Percentiles rank a stretch among this genome's conserved stretches.
Evolutionary conservation across 2,113 vertebrate genomes (phyloP).

Genomic region (Lethenteron camtschaticum): DNA sequence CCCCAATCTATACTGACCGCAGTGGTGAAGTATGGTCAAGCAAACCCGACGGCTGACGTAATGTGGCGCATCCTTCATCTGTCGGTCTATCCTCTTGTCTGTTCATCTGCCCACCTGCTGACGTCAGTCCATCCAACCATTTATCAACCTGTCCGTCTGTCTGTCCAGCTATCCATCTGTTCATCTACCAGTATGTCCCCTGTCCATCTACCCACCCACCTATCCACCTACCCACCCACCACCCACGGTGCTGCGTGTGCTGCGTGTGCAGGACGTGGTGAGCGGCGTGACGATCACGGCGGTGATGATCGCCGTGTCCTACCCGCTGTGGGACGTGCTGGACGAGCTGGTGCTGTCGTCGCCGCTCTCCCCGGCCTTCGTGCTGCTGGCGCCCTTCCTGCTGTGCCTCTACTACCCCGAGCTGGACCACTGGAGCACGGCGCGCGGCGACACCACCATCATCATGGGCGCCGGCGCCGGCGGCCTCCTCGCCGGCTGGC

Average conservation of each 20-base stretch:
- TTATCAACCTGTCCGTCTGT: not conserved
- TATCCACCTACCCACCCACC: not conserved
- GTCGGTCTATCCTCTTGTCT: not conserved
- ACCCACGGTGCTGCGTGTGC: not conserved
- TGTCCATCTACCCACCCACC: not conserved
- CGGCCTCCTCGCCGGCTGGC: slow-evolving; percentile 51
- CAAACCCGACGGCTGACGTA: too few relatives aligned
- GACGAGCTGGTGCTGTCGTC: slow-evolving; percentile 46
- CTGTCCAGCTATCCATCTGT: not conserved
- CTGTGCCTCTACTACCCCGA: slow-evolving; percentile 61
- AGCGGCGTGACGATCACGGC: slow-evolving; percentile 40
- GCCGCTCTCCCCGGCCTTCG: slow-evolving; percentile 33
- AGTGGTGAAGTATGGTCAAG: too few relatives aligned
- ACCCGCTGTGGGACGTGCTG: slow-evolving; percentile 44
- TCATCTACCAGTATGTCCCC: not conserved
- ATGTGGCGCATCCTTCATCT: not conserved
- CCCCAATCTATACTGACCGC: too few relatives aligned
- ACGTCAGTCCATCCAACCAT: not conserved
- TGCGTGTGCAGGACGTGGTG: slow-evolving; percentile 49
- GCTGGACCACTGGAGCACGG: slow-evolving; percentile 60
- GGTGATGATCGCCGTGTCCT: slow-evolving; percentile 27
- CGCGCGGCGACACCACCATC: slow-evolving; percentile 64
- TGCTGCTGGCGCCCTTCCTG: slow-evolving; percentile 29
- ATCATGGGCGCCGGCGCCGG: slow-evolving; percentile 44
- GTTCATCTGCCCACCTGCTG: not conserved